Conservation (phyloP, 2,888 invertebrate genomes). For the Disparrhopalites patrizii region DNA sequence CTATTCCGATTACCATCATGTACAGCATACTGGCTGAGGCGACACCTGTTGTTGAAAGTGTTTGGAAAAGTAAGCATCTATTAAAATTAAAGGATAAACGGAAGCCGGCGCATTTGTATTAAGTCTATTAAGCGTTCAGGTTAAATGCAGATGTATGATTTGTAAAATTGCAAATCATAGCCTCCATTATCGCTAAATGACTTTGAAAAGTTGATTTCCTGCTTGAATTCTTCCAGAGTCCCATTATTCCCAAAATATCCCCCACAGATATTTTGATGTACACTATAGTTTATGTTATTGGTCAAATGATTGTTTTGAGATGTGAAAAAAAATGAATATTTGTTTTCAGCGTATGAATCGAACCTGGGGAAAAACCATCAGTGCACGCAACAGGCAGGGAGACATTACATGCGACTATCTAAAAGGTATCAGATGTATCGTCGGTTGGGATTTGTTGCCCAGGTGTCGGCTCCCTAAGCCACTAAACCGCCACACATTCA, state of each 20-base stretch:
- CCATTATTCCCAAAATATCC: too few relatives aligned
- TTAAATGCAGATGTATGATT: too few relatives aligned
- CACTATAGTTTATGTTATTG: not conserved
- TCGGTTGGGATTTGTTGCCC: constrained; percentile 4
- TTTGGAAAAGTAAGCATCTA: constrained; percentile 28
- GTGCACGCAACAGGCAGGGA: not conserved
- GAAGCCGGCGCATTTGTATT: too few relatives aligned
- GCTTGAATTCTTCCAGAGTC: too few relatives aligned
- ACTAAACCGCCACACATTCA: too few relatives aligned
- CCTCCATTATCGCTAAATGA: too few relatives aligned
- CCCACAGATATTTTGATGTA: not conserved
- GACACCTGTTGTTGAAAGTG: constrained; percentile 32
- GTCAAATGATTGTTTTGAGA: not conserved
- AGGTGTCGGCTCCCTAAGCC: too few relatives aligned
- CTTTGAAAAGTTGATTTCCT: too few relatives aligned
- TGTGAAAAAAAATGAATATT: not conserved
- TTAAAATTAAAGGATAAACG: too few relatives aligned
- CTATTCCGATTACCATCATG: constrained; percentile 35
- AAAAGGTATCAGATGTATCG: constrained; percentile 1
- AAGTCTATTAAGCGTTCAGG: too few relatives aligned
- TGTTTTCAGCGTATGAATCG: not conserved
- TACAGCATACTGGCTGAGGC: constrained; percentile 32
- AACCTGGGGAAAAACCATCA: constrained; percentile 13
- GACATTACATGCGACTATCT: not conserved
- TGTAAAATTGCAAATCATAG: too few relatives aligned